These are phyloP conservation scores for Myrmophylax atrothorax DNA, from an alignment of 2,113 vertebrate species.

Conservation along the genomic window DNA sequence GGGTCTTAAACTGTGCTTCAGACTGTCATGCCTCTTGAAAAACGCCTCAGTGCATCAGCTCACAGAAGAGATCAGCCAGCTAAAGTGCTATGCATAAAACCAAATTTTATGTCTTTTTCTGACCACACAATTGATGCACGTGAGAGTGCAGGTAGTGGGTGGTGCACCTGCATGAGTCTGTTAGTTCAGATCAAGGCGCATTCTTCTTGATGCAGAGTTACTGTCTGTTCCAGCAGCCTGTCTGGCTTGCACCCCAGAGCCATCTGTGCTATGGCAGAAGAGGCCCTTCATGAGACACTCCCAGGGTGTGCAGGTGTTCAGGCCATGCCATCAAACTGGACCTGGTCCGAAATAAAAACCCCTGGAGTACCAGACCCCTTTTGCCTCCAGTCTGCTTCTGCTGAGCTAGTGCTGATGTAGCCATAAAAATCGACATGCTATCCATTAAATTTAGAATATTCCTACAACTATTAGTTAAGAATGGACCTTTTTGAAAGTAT, in stretches of 20 bases:
- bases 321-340: neutral
- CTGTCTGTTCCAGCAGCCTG: neutral
- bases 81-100: neutral
- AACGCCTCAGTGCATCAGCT: neutral
- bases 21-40: neutral
- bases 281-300: neutral
- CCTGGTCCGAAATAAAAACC: neutral
- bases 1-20: neutral
- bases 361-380: neutral
- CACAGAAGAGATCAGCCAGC: neutral
- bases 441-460: neutral
- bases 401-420: neutral
- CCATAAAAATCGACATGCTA: neutral
- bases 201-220: neutral
- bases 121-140: fast-evolving
- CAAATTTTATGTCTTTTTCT: neutral
- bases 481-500: neutral
- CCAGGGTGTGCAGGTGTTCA: neutral
- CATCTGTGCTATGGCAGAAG: fast-evolving
- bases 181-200: neutral
- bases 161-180: neutral
- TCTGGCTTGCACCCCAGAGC: fast-evolving
- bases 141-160: neutral
- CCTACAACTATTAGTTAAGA: neutral
- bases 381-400: neutral